Conservation (phyloP, 2,113 vertebrate species). For the Campylomormyrus numenius region DNA sequence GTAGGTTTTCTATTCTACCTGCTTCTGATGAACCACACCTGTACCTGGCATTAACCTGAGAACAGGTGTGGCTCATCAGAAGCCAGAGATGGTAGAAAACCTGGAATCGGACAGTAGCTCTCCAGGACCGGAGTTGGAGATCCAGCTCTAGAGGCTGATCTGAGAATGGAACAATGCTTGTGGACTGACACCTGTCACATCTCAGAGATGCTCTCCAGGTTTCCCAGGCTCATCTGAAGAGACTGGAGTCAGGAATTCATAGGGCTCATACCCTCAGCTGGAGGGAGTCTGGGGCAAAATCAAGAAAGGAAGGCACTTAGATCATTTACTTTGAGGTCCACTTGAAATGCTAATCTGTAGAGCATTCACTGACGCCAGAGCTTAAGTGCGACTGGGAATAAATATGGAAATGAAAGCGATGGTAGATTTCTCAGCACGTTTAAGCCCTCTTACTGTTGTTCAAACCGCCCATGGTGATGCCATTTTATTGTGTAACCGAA, state of each 20-base stretch:
- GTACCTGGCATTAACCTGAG: background rate
- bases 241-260: background rate
- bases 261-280: background rate
- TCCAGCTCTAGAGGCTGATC: background rate
- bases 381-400: background rate
- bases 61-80: background rate
- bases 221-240: background rate
- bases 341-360: background rate
- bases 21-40: background rate
- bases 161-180: background rate
- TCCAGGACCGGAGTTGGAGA: too few species aligned
- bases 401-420: background rate
- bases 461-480: background rate
- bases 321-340: background rate
- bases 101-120: too few species aligned
- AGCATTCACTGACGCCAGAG: background rate
- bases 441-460: background rate
- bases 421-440: background rate
- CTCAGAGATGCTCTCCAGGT: background rate
- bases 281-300: background rate
- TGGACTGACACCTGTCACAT: background rate
- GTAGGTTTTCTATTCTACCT: background rate
- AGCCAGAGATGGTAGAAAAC: too few species aligned
- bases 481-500: background rate
- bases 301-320: background rate